Evolutionary conservation across 2,113 vertebrate genomes (phyloP), one percentile per base, ranked within the genome.

Genomic region (Narcine bancroftii): DNA sequence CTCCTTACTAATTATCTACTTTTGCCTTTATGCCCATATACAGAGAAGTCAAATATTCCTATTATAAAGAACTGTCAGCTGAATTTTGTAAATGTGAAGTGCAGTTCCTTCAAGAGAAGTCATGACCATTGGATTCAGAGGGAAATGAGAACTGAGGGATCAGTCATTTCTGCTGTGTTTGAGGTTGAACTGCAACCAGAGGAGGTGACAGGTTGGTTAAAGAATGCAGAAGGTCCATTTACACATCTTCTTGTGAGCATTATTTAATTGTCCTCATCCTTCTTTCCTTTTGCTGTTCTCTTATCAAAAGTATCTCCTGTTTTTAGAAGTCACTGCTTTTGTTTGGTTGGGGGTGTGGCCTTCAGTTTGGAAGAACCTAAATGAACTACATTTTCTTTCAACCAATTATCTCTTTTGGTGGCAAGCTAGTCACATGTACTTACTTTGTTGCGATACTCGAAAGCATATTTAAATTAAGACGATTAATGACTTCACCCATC

Each of bases 131-230:
- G 96, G 47, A 96, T 97, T 93, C 97, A 96, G 93, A 96, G 95
- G 65, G 95, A 96, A 1, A 65, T 95, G 0, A 95, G 96, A 76
- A 96, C 97, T 92, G 97, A 96, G 94, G 96, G 97, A 94, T 97
- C 96, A 92, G 96, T 97, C 93, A 96, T 99, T 95, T 98, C 96
- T 75, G 97, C 95, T 92, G 97, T 98, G 96, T 97, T 99, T 96
- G 98, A 98, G 95, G 96, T 98, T 95, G 98, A 99, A 93, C 96
- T 96, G 93, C 97, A 96, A 96, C 95, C 94, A 95, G 97, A 98
- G 97, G 98, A 99, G 98, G 98, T 99, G 97, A 99, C 99, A 99
- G 99, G 99, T 99, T 98, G 97, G 99, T 99, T 95, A 95, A 95
- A 95, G 94, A 93, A 87, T 93, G 93, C 94, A 93, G 92, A 81